Evolutionary conservation across 2,797 vertebrate genomes (phyloP).

Genomic region (Phalloptychus januarius): DNA sequence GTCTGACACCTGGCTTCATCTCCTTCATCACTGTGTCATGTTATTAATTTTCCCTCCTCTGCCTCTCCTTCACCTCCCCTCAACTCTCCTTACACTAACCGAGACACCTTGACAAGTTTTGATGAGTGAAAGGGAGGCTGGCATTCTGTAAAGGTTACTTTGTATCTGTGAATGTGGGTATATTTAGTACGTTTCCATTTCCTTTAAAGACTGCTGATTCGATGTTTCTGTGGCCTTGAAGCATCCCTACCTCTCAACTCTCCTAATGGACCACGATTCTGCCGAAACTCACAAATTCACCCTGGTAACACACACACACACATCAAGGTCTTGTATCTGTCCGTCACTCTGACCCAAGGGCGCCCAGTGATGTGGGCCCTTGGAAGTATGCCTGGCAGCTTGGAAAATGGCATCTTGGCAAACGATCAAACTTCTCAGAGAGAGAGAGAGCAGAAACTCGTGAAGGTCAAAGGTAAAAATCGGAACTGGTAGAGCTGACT

Average conservation of each 20-base stretch:
- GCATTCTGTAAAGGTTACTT: neutral
- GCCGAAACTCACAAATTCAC: conserved; percentile 28
- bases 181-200: conserved; percentile 1
- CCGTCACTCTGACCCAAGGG: conserved; percentile 45
- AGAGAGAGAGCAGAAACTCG: conserved; percentile 10
- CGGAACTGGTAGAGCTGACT: conserved; percentile 37
- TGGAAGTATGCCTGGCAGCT: conserved; percentile 47
- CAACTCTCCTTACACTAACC: neutral
- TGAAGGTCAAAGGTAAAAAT: conserved; percentile 65
- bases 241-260: conserved; percentile 17
- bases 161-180: neutral
- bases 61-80: neutral
- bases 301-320: conserved; percentile 41
- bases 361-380: conserved; percentile 36
- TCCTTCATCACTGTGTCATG: neutral
- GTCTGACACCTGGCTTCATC: neutral
- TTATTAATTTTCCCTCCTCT: neutral
- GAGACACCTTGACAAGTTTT: neutral
- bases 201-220: conserved; percentile 7
- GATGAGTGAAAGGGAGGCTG: neutral
- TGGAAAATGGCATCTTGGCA: conserved; percentile 48
- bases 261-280: conserved; percentile 53
- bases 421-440: conserved; percentile 46
- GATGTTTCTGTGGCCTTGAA: conserved; percentile 12
- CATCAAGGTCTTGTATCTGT: conserved; percentile 34